Base-by-base conservation (phyloP, 1,140 invertebrate genomes). In the Magallana angulata region DNA sequence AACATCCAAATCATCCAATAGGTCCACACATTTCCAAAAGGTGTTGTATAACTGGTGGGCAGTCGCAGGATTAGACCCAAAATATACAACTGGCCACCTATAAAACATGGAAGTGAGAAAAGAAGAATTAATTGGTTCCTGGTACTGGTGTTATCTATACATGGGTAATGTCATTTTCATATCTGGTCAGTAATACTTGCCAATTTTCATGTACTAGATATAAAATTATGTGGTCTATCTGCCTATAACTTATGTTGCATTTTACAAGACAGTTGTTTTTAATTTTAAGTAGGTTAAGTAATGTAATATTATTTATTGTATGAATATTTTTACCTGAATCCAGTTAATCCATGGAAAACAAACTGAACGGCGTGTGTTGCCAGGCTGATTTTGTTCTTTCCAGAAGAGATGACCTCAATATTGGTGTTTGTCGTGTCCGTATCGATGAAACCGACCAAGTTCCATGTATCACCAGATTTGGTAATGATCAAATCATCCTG, bases 41-140 rank as follows among this genome's bases (percentile, higher is more conserved):
- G 87, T 90, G 11, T 58, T 90, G 60, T 85, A 88, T 14, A 88
- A 60, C 71, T 90, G 62, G 59, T 86, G 85, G 18, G 89, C 87
- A 18, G 83, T 88, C 16, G 85, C 89, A 24, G 85, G 82, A 76
- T 84, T 62, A 9, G 89, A 88, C 24, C 86, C 87, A 87, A 87
- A 90, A 58, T 90, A 90, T 24, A 81, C 89, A 81, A 90, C 87
- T 80, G 89, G 87, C 89, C 89, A 90, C 84, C 86, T 90, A 59
- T 48, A 64, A 82, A 80, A 68, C 64, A n/a, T 84, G 48, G 24
- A 88, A 76, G 18, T 30, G n/a, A 68, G 24, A 68, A 68, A 68
- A 68, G 24, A 24, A 24, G 1, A 68, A 30, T 62, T 68, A 8
- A 68, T 30, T 24, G n/a, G 64, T 68, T 68, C n/a, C 64, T 68